A percentile compares a stretch with the other conserved stretches of the same genome.
Evolutionary conservation across 2,888 invertebrate genomes (phyloP).

Genomic region (Phyllotreta cruciferae): DNA sequence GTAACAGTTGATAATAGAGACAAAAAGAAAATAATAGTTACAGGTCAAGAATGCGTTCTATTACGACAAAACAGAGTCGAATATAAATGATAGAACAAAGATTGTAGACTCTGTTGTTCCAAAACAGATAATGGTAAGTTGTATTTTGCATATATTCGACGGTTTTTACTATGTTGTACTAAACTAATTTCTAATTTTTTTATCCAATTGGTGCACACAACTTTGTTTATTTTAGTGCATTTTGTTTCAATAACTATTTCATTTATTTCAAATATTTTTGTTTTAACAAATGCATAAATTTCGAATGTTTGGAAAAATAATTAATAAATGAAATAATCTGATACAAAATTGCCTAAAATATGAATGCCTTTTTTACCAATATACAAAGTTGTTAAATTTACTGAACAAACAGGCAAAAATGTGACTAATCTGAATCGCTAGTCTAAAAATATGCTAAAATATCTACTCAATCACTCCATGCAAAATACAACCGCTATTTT

Average conservation of each 20-base stretch:
- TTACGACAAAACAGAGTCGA: constrained; percentile 25
- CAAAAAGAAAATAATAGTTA: constrained; percentile 32
- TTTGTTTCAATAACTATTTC: background rate
- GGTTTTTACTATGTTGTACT: constrained; percentile 8
- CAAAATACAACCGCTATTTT: constrained; percentile 51
- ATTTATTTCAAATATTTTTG: background rate
- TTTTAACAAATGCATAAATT: background rate
- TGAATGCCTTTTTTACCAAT: constrained; percentile 14
- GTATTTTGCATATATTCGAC: constrained; percentile 43
- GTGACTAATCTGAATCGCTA: constrained; percentile 32
- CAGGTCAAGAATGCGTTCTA: constrained; percentile 25
- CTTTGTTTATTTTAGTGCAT: constrained; percentile 25
- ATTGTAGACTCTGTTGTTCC: constrained; percentile 22
- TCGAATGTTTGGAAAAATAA: background rate
- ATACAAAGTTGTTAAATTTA: constrained; percentile 32
- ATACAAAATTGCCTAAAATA: background rate
- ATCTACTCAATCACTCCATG: constrained; percentile 46
- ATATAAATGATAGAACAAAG: constrained; percentile 11
- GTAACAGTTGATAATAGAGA: constrained; percentile 31
- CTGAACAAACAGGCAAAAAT: constrained; percentile 38
- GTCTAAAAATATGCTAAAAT: constrained; percentile 34
- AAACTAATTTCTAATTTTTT: constrained; percentile 21
- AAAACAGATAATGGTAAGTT: constrained; percentile 32
- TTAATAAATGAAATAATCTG: constrained; percentile 1
- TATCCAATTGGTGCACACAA: constrained; percentile 29